Conservation (phyloP, 2,797 vertebrate species). For the Mus minutoides region DNA sequence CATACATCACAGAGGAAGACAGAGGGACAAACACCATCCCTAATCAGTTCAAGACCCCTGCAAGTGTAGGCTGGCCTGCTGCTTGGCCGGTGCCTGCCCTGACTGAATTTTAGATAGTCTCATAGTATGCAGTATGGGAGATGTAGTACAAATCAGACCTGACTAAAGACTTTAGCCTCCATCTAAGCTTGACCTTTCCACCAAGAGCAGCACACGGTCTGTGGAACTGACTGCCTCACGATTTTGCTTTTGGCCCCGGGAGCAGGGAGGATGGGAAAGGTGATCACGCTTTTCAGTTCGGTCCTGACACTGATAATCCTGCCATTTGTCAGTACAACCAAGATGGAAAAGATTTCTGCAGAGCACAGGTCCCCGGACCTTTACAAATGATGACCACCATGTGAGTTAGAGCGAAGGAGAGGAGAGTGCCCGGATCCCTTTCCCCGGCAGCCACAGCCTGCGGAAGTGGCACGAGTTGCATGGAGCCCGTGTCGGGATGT, state of each 20-base stretch:
- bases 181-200: constrained; percentile 69
- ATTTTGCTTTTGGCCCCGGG: background rate
- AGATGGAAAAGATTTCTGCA: constrained; percentile 62
- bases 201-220: constrained; percentile 23
- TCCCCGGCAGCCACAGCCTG: constrained; percentile 57
- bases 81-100: background rate
- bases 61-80: background rate
- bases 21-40: background rate
- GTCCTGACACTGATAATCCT: constrained; percentile 50
- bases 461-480: constrained; percentile 49
- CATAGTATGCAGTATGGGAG: background rate
- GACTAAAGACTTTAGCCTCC: constrained; percentile 68
- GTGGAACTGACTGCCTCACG: background rate
- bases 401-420: constrained; percentile 55
- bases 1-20: background rate
- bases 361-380: constrained; percentile 62
- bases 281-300: constrained; percentile 44
- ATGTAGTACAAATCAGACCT: constrained; percentile 63
- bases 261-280: background rate
- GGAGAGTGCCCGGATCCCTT: constrained; percentile 54
- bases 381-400: constrained; percentile 57
- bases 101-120: too few relatives aligned
- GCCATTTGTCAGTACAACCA: constrained; percentile 44
- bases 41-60: background rate
- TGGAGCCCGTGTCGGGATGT: constrained; percentile 66